A percentile compares a stretch with the other conserved stretches of the same genome.
phyloP scores from a whole-genome alignment of 2,113 vertebrate species.

The Coryphaenoides rupestris region DNA sequence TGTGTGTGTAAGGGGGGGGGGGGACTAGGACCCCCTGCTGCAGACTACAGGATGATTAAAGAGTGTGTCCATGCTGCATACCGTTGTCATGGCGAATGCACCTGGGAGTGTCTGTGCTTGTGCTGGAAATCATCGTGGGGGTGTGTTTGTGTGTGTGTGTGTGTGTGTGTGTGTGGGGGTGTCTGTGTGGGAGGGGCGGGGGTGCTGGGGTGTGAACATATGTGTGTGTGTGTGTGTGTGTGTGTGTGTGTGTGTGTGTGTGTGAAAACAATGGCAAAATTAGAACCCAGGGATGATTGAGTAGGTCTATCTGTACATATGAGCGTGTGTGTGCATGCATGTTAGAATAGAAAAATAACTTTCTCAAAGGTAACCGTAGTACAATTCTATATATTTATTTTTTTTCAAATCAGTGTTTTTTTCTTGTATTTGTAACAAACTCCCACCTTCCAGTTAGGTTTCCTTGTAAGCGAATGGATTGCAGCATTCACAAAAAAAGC shows the following conservation, averaged over 20 bases:
- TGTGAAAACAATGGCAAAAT: neutral
- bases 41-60: slow-evolving; percentile 54
- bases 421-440: no score
- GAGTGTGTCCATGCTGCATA: slow-evolving; percentile 45
- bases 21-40: slow-evolving; percentile 30
- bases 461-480: no score
- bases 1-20: neutral
- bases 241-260: neutral
- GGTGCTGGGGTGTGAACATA: no score
- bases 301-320: no score
- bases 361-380: no score
- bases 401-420: no score
- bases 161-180: neutral
- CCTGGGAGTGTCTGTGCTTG: slow-evolving; percentile 32
- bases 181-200: no score
- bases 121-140: neutral
- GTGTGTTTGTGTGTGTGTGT: slow-evolving; percentile 27
- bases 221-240: slow-evolving; percentile 1
- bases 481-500: no score
- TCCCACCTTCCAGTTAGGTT: no score
- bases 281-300: no score
- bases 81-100: slow-evolving; percentile 52
- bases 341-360: no score
- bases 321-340: neutral
- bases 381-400: no score